Evolutionary conservation across 2,113 vertebrate genomes (phyloP).

Genomic region (Bombycilla garrulus): DNA sequence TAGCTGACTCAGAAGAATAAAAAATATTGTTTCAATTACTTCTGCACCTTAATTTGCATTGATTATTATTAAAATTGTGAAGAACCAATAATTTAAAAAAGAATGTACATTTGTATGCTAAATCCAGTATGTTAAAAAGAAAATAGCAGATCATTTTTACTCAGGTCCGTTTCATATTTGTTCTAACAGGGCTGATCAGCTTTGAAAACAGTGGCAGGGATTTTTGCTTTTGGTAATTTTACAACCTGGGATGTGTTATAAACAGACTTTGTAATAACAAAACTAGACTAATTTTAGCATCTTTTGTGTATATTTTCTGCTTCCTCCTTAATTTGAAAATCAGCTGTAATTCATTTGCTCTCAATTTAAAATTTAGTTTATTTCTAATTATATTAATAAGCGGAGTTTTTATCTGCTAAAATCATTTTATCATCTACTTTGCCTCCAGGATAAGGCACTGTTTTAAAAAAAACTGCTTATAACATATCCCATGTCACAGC

Average conservation of each 20-base stretch:
- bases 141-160: not conserved
- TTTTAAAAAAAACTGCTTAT: not conserved
- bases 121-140: not conserved
- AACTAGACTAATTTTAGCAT: not conserved
- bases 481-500: not conserved
- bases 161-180: not conserved
- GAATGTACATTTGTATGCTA: not conserved
- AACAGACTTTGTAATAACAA: not conserved
- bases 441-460: not conserved
- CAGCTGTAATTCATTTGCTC: not conserved
- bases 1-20: not conserved
- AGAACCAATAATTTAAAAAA: not conserved
- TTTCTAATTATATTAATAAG: not conserved
- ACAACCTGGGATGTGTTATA: not conserved
- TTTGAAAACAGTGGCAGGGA: not conserved
- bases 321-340: not conserved
- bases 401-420: not conserved
- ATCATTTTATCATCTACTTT: not conserved
- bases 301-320: not conserved
- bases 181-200: not conserved
- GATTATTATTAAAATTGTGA: not conserved
- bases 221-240: not conserved
- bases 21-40: not conserved
- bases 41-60: not conserved
- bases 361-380: not conserved